phyloP scores from a whole-genome alignment of 2,797 vertebrate species.

The Lutjanus argentimaculatus region DNA sequence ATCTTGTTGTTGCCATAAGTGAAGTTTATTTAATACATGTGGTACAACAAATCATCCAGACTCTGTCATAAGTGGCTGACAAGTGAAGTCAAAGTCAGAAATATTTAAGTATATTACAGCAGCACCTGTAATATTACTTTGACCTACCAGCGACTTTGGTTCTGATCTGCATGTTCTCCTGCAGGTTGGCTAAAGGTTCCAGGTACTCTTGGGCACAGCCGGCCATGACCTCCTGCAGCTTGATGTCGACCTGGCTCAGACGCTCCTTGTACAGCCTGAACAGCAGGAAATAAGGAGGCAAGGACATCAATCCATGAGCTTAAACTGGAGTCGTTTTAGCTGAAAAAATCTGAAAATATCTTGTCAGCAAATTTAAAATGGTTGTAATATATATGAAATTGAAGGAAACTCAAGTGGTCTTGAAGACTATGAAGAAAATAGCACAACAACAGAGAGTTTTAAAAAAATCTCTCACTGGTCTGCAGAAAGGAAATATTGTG shows the following conservation, averaged over 20 bases:
- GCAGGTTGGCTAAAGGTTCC: conserved; percentile 96
- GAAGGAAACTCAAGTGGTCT: too few species aligned
- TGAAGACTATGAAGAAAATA: too few species aligned
- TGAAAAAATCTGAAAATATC: not conserved
- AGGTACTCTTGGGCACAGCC: conserved; percentile 98
- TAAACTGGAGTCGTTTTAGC: not conserved
- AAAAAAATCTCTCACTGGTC: not conserved
- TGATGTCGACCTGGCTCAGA: conserved; percentile 97
- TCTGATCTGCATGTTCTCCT: conserved; percentile 99
- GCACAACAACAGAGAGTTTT: not conserved
- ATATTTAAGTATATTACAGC: not conserved
- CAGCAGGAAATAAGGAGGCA: conserved; percentile 18
- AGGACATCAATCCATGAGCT: not conserved
- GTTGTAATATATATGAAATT: too few species aligned
- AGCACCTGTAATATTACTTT: not conserved
- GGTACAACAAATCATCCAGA: not conserved
- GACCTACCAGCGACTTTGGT: conserved; percentile 97
- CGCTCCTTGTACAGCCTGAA: conserved; percentile 97
- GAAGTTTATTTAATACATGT: not conserved
- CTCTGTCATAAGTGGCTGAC: not conserved
- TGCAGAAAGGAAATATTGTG: not conserved
- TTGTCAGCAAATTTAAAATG: too few species aligned
- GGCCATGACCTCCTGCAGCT: conserved; percentile 97
- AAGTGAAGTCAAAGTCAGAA: not conserved
- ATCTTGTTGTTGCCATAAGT: not conserved